These are phyloP conservation scores for Cylindroiulus punctatus DNA, from an alignment of 2,888 invertebrate genomes.

Conservation along the genomic window DNA sequence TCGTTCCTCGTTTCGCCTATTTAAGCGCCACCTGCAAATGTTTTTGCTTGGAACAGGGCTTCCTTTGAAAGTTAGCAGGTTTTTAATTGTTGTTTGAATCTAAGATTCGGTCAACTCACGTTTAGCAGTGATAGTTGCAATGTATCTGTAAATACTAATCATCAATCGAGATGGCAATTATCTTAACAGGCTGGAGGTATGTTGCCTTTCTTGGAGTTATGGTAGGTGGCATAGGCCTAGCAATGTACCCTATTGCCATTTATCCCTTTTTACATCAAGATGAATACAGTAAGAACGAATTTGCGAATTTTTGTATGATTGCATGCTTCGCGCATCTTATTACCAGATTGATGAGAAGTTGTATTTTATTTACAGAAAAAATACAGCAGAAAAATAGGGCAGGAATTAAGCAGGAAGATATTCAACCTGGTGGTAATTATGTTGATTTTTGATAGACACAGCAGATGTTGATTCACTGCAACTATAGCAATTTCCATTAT, in stretches of 20 bases:
- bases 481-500: no score
- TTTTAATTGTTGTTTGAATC: background rate
- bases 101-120: background rate
- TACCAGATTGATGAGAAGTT: background rate
- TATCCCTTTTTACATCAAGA: slow-evolving; percentile 74
- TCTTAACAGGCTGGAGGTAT: slow-evolving; percentile 69
- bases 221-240: slow-evolving; percentile 70
- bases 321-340: background rate
- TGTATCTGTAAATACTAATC: background rate
- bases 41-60: no score
- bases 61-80: background rate
- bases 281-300: slow-evolving; percentile 72
- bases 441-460: no score
- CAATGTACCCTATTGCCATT: slow-evolving; percentile 73
- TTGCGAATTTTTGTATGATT: background rate
- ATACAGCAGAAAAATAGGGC: slow-evolving; percentile 56
- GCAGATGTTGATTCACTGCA: no score
- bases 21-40: background rate
- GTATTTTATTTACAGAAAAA: slow-evolving; percentile 55
- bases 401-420: slow-evolving; percentile 59
- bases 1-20: background rate
- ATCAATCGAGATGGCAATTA: background rate
- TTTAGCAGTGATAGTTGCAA: background rate
- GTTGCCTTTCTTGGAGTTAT: slow-evolving; percentile 70
- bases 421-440: slow-evolving; percentile 59